Evolutionary conservation across 64 coral and sea anemone species (phyloP), one percentile per base, ranked within the genome.

Genomic region (Hydrozoanthus tunicans): DNA sequence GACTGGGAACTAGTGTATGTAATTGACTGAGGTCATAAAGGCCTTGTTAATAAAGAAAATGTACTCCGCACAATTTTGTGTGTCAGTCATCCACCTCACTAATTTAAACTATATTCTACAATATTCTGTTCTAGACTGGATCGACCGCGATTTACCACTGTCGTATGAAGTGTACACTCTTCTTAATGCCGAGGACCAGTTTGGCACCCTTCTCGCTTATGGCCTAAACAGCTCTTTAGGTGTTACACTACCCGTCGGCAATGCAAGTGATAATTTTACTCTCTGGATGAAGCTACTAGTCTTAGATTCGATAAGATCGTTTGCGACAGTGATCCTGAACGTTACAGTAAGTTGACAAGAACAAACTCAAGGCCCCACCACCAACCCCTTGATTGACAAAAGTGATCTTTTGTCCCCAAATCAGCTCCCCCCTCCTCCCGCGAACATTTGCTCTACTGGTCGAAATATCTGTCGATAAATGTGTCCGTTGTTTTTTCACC

Each of bases 131-230:
- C 3, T 17, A 79, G 77, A 56, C 56, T 79, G 77, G 77, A 17
- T 3, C n/a, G 77, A 79, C 56, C 5, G 5, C 1, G 77, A 79
- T 8, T 20, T 56, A 9, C 77, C 77, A 6, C 53, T 79, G n/a
- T 79, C 77, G 13, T 79, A 79, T 26, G 77, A 79, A 59, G 25
- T 79, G 14, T 79, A 59, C 56, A 79, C 56, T 3, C 53, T 79
- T 13, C 14, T 6, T 9, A 24, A 62, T 81, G 58, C 3, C 12
- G 43, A 13, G 9, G 79, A 81, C 23, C 8, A 57, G 7, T 32
- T 81, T 57, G 79, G 79, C 26, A 81, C 79, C 11, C 58, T 81
- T 10, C 14, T 81, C 7, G 56, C 58, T 3, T 61, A 81, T 62
- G 79, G 79, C 3, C 43, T 81, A 9, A 81, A 81, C 59, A 81